These are phyloP conservation scores for Otocyon megalotis DNA, from an alignment of 2,113 vertebrate species.

Conservation along the genomic window DNA sequence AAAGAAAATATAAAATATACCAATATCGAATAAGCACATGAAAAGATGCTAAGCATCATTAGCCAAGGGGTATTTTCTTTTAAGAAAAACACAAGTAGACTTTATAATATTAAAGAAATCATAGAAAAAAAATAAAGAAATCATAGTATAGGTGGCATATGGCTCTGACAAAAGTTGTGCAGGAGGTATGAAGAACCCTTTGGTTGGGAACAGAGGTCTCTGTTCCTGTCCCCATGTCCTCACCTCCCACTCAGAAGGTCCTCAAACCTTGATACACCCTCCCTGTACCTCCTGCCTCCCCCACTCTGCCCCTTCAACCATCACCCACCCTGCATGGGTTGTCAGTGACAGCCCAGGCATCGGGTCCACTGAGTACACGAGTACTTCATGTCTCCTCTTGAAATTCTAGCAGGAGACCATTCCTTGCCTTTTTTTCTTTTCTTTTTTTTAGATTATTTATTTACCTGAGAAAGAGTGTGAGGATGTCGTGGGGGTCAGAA, in stretches of 20 bases:
- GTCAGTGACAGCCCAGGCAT: not conserved
- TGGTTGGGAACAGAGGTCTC: not conserved
- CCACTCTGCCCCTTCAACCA: not conserved
- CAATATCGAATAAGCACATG: not conserved
- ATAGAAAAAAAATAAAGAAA: constrained; percentile 12
- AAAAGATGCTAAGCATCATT: not conserved
- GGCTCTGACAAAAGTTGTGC: not conserved
- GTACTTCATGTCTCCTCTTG: not conserved
- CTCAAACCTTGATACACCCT: not conserved
- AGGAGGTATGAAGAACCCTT: not conserved
- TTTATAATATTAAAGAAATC: not conserved
- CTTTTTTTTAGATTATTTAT: no score
- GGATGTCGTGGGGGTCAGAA: no score
- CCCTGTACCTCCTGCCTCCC: not conserved
- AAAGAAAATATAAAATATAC: not conserved
- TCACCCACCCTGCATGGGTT: not conserved
- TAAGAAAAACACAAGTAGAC: not conserved
- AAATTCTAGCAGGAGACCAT: not conserved
- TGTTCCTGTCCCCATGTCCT: not conserved
- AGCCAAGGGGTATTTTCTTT: not conserved
- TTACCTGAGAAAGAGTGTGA: no score
- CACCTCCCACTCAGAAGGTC: not conserved
- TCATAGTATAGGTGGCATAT: not conserved
- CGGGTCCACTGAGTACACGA: not conserved
- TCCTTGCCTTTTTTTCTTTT: no score